phyloP scores from a whole-genome alignment of 2,113 vertebrate species.

The Crotophaga sulcirostris region DNA sequence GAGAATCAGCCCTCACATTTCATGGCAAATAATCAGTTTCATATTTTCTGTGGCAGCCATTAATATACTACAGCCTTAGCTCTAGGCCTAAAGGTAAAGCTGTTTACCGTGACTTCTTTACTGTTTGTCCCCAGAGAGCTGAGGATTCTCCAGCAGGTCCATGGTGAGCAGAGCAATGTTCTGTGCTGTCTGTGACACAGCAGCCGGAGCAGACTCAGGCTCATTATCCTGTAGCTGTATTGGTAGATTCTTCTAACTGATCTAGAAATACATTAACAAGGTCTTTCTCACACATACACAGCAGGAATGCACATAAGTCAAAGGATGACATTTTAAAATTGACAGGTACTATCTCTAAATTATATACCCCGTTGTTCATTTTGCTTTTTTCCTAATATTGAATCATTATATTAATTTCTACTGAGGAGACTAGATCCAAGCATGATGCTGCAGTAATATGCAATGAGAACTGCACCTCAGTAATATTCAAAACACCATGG shows the following conservation, averaged over 20 bases:
- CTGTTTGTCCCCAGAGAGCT: not conserved
- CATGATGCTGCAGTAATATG: not conserved
- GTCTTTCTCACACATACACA: not conserved
- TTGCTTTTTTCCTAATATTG: slow-evolving; percentile 2
- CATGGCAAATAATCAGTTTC: slow-evolving; percentile 23
- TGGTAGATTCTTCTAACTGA: not conserved
- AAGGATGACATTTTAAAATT: not conserved
- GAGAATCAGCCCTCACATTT: slow-evolving; percentile 9
- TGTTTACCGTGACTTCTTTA: not conserved
- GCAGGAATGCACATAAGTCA: not conserved
- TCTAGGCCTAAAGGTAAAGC: not conserved
- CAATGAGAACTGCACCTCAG: not conserved
- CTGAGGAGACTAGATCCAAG: not conserved
- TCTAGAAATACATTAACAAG: not conserved
- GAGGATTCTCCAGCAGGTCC: not conserved
- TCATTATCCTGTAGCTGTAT: not conserved
- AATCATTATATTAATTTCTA: not conserved
- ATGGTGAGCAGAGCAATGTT: not conserved
- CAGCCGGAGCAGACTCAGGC: not conserved
- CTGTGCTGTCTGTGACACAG: not conserved
- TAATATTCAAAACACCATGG: not conserved
- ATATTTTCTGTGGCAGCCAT: not conserved
- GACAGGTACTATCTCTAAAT: not conserved
- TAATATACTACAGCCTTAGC: not conserved
- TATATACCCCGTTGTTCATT: slow-evolving; percentile 7